These are phyloP conservation scores for Luscinia megarhynchos DNA, from an alignment of 2,797 vertebrate genomes.

Conservation along the genomic window DNA sequence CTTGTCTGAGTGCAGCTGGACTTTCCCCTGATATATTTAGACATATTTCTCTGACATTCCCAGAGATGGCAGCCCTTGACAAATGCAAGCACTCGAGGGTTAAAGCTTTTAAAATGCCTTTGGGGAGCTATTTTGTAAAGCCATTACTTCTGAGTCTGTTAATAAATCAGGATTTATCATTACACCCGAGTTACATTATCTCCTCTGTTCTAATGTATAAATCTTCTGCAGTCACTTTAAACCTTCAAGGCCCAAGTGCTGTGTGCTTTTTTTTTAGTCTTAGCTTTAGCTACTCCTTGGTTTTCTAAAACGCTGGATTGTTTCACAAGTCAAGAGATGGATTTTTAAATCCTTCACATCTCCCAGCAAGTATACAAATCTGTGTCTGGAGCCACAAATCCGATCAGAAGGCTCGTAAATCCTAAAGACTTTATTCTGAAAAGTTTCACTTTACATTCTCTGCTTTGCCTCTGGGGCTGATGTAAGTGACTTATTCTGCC, in stretches of 20 bases:
- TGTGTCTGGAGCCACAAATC: slow-evolving; percentile 71
- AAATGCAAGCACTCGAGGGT: slow-evolving; percentile 32
- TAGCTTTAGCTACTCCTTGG: slow-evolving; percentile 64
- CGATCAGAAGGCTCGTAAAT: slow-evolving; percentile 65
- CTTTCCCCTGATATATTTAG: background rate
- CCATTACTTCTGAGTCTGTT: slow-evolving; percentile 67
- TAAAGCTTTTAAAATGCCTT: slow-evolving; percentile 56
- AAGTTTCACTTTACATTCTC: slow-evolving; percentile 69
- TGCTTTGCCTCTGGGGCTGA: slow-evolving; percentile 53
- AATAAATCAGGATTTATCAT: slow-evolving; percentile 75
- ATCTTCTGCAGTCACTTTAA: slow-evolving; percentile 68
- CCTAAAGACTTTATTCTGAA: slow-evolving; percentile 59
- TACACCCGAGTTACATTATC: slow-evolving; percentile 72
- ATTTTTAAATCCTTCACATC: slow-evolving; percentile 70
- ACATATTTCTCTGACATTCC: background rate
- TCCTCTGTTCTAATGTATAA: slow-evolving; percentile 65
- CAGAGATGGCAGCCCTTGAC: slow-evolving; percentile 10
- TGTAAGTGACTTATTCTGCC: slow-evolving; percentile 57
- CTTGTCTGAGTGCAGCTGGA: background rate
- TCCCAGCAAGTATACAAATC: slow-evolving; percentile 58
- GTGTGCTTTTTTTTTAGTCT: slow-evolving; percentile 71
- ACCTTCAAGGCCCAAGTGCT: slow-evolving; percentile 56
- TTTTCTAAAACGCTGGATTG: slow-evolving; percentile 56
- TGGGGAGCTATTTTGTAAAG: slow-evolving; percentile 71
- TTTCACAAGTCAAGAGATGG: slow-evolving; percentile 64